Conservation (phyloP, 2,797 vertebrate species). For the Simalia tracyae region DNA sequence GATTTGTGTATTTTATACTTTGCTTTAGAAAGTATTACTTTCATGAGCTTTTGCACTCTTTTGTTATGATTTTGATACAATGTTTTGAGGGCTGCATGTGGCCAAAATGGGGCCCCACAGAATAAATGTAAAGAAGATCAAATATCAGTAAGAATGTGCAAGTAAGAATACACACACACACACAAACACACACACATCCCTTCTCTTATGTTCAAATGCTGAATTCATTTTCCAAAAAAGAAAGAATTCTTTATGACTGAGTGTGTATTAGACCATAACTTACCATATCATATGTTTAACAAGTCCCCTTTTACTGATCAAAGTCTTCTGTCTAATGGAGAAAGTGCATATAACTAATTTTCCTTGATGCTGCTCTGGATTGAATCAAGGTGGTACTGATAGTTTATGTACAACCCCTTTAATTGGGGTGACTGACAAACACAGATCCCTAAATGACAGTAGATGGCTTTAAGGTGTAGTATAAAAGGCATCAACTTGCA, state of each 20-base stretch:
- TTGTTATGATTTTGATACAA: background rate
- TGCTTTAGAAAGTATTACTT: background rate
- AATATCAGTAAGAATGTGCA: background rate
- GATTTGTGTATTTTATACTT: background rate
- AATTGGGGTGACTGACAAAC: constrained; percentile 57
- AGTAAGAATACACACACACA: too few relatives aligned
- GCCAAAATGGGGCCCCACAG: background rate
- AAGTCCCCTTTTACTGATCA: background rate
- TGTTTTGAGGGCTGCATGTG: background rate
- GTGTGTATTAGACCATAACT: background rate
- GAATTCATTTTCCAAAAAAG: background rate
- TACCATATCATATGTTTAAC: background rate
- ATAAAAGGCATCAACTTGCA: constrained; percentile 31
- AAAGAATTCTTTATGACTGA: background rate
- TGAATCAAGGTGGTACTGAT: constrained; percentile 44
- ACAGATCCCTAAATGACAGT: constrained; percentile 50
- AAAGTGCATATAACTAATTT: background rate
- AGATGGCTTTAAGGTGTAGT: constrained; percentile 48
- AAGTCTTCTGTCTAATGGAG: background rate
- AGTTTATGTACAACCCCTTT: constrained; percentile 60
- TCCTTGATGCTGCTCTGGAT: constrained; percentile 42
- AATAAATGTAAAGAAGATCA: background rate
- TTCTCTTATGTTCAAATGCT: background rate
- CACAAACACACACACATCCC: background rate
- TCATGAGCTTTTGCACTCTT: background rate